Evolutionary conservation across 2,113 vertebrate genomes (phyloP).

Genomic region (Indri indri): DNA sequence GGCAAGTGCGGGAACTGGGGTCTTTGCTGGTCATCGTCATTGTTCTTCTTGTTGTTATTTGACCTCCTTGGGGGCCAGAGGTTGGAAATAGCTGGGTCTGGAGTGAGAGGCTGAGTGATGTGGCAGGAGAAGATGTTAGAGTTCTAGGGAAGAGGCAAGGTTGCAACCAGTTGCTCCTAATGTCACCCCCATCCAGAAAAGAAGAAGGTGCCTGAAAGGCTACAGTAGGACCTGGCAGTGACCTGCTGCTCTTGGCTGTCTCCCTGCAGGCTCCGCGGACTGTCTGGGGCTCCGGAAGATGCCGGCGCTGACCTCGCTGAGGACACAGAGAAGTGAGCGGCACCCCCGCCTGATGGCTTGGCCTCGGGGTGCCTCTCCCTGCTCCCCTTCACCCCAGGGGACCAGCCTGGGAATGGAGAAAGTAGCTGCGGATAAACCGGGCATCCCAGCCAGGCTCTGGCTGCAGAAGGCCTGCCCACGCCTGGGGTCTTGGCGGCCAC

Average conservation of each 20-base stretch:
- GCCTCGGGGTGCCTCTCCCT: not conserved
- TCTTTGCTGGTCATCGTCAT: not conserved
- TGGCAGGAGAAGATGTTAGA: not conserved
- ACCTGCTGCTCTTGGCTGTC: not conserved
- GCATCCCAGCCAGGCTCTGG: not conserved
- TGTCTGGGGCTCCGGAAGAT: not conserved
- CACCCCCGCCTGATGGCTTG: not conserved
- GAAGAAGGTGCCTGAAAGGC: rapidly evolving
- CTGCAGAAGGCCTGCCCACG: not conserved
- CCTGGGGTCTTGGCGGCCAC: not conserved
- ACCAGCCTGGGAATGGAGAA: not conserved
- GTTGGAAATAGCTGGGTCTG: not conserved
- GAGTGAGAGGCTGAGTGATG: not conserved
- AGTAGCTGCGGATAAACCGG: not conserved
- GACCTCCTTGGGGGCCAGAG: not conserved
- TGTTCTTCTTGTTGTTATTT: not conserved
- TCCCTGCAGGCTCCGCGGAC: slow-evolving; percentile 33
- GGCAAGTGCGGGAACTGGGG: not conserved
- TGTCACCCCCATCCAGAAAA: not conserved
- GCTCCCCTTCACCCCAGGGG: not conserved
- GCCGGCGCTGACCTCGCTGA: not conserved
- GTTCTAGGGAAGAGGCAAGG: not conserved
- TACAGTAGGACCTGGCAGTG: not conserved
- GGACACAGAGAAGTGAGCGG: not conserved
- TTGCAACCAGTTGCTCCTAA: not conserved